Percentiles rank a stretch among this genome's conserved stretches.
phyloP scores from a whole-genome alignment of 2,113 vertebrate genomes.

The Rana temporaria region DNA sequence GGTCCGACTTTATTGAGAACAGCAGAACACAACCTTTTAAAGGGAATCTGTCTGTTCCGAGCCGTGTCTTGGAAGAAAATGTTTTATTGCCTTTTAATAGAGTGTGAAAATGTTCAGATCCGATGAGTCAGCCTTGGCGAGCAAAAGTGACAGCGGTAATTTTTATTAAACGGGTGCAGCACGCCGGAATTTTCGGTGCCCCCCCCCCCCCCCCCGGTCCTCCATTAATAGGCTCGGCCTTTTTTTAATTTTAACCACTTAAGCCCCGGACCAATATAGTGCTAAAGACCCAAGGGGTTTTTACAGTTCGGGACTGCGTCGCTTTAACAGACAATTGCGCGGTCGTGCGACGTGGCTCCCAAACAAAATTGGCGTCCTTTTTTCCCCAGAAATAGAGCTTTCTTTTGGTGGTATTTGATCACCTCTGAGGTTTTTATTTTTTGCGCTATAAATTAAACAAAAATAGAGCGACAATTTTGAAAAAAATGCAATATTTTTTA shows the following conservation, averaged over 20 bases:
- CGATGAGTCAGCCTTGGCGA: slow-evolving; percentile 57
- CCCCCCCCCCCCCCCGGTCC: slow-evolving; percentile 6
- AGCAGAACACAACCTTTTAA: slow-evolving; percentile 59
- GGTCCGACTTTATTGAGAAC: slow-evolving; percentile 56
- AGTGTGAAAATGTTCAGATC: slow-evolving; percentile 59
- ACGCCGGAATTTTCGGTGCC: slow-evolving; percentile 35
- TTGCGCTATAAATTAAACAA: too few species aligned
- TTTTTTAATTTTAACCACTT: neutral
- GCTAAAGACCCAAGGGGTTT: too few species aligned
- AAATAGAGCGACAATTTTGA: too few species aligned
- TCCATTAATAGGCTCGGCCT: slow-evolving; percentile 9
- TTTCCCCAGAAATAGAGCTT: too few species aligned
- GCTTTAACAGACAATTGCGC: too few species aligned
- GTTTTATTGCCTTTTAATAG: slow-evolving; percentile 58
- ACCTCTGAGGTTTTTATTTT: too few species aligned
- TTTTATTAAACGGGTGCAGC: slow-evolving; percentile 53
- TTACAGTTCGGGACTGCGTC: too few species aligned
- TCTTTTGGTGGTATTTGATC: too few species aligned
- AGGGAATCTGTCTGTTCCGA: slow-evolving; percentile 57
- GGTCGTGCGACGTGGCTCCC: too few species aligned
- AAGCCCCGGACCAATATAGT: too few species aligned
- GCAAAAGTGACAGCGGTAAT: slow-evolving; percentile 52
- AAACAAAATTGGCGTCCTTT: too few species aligned
- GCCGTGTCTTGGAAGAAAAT: slow-evolving; percentile 58
- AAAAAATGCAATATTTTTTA: too few species aligned